Conservation (phyloP, 1,140 invertebrate species). For the Zaprionus vittiger region DNA sequence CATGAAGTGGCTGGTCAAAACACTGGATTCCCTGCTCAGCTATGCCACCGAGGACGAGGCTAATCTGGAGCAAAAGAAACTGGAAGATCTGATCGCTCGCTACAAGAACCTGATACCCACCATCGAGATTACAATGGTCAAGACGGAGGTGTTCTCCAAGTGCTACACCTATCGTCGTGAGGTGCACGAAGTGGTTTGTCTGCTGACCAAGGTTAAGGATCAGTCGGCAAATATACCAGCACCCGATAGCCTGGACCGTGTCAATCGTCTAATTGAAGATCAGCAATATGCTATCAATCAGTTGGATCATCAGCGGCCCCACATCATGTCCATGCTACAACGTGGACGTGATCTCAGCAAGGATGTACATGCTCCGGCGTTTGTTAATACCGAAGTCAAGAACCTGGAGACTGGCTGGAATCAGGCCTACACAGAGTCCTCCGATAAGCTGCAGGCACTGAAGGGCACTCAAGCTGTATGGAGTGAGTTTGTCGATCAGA, state of each 20-base stretch:
- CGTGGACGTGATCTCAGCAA: slow-evolving; percentile 94
- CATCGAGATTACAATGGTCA: slow-evolving; percentile 96
- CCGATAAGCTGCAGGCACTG: slow-evolving; percentile 92
- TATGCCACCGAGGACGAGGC: slow-evolving; percentile 93
- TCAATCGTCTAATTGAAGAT: slow-evolving; percentile 90
- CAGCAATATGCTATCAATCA: slow-evolving; percentile 92
- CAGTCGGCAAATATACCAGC: slow-evolving; percentile 87
- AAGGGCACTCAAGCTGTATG: slow-evolving; percentile 94
- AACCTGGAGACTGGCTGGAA: slow-evolving; percentile 95
- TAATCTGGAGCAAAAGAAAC: slow-evolving; percentile 90
- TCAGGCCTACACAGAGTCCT: slow-evolving; percentile 93
- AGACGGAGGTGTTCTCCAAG: slow-evolving; percentile 95
- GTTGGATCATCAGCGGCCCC: slow-evolving; percentile 93
- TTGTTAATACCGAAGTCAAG: slow-evolving; percentile 92
- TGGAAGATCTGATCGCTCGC: slow-evolving; percentile 92
- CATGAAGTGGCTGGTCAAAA: slow-evolving; percentile 97
- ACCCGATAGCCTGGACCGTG: slow-evolving; percentile 90
- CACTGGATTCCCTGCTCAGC: slow-evolving; percentile 92
- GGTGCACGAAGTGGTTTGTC: slow-evolving; percentile 92
- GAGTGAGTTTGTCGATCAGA: slow-evolving; percentile 94
- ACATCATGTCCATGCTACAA: slow-evolving; percentile 95
- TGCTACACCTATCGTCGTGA: slow-evolving; percentile 96
- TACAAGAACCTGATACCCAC: slow-evolving; percentile 96
- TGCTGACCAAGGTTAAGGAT: slow-evolving; percentile 90
- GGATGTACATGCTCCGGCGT: slow-evolving; percentile 93